Percentiles rank a stretch among this genome's conserved stretches.
Evolutionary conservation across 2,888 invertebrate genomes (phyloP).

Genomic region (Dromius quadrimaculatus): DNA sequence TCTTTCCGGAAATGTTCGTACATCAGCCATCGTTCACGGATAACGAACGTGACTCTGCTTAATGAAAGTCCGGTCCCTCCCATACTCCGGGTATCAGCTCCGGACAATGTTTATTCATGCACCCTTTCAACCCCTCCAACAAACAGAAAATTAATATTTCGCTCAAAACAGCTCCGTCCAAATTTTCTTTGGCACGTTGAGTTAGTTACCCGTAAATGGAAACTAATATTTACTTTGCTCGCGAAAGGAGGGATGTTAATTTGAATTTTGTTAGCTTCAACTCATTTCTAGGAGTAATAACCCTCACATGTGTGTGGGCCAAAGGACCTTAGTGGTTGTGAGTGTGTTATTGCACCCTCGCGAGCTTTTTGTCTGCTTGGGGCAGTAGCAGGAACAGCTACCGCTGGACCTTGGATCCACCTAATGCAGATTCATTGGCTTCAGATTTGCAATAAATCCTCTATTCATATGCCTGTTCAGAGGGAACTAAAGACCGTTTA

Average conservation of each 20-base stretch:
- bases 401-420: conserved; percentile 10
- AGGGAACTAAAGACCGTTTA: conserved; percentile 14
- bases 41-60: conserved; percentile 21
- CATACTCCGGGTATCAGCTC: conserved; percentile 21
- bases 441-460: conserved; percentile 48
- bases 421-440: conserved; percentile 53
- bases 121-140: background rate
- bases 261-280: too few species aligned
- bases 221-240: conserved; percentile 7
- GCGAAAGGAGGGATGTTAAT: too few species aligned
- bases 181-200: conserved; percentile 9
- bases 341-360: conserved; percentile 45
- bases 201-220: background rate
- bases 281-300: conserved; percentile 39
- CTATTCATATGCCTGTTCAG: conserved; percentile 38
- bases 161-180: background rate
- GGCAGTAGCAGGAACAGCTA: background rate
- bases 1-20: background rate
- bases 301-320: conserved; percentile 24
- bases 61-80: conserved; percentile 25
- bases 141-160: conserved; percentile 10
- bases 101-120: conserved; percentile 35
- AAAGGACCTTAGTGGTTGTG: background rate
- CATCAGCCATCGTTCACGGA: conserved; percentile 16
- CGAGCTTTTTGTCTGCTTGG: conserved; percentile 38